Evolutionary conservation across 2,113 vertebrate species (phyloP), one percentile per base, ranked within the genome.

Genomic region (Thalassarche chlororhynchos): DNA sequence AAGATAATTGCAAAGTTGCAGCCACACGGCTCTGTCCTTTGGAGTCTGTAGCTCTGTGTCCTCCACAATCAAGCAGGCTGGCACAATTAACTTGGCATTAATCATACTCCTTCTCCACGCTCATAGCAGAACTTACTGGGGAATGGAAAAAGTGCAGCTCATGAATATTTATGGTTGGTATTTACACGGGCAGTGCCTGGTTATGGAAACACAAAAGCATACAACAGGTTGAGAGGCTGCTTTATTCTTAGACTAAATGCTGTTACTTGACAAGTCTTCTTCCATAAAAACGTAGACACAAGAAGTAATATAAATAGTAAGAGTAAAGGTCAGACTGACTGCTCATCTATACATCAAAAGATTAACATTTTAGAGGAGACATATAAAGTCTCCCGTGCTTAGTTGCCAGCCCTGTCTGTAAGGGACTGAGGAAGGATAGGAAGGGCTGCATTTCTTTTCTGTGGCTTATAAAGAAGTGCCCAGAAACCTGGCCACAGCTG

Each of bases 361-460:
- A 24, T 42, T 4, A 55, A 5, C 57, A 3, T 17, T 44, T 42
- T 8, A 11, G 62, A 38, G 70, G 34, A 34, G 70, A 42, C 23
- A 7, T 2, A 8, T 2, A 1, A 17, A 19, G 25, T 8, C 31
- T 28, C 40, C 40, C 2, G 0, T 8, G 64, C 1, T 10, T 1
- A 1, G 8, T 3, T 16, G 14, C 17, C 80, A 86, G 83, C 51
- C 64, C 51, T 14, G 51, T 17, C 58, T 31, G 52, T 1, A 6
- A 8, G 12, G 24, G 44, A 14, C 46, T 25, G 38, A 42, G 60
- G 29, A 23, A 23, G 19, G 51, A 21, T 0, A 2, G 46, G 1
- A 32, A 44, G 17, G 19, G 55, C 26, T 78, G 46, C 15, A 6
- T 12, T 36, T 42, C 44, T 46, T 4, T 5, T 6, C 74, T 3